A percentile compares a stretch with the other conserved stretches of the same genome.
phyloP scores from a whole-genome alignment of 2,888 invertebrate genomes.

The Agonopterix arenella region DNA sequence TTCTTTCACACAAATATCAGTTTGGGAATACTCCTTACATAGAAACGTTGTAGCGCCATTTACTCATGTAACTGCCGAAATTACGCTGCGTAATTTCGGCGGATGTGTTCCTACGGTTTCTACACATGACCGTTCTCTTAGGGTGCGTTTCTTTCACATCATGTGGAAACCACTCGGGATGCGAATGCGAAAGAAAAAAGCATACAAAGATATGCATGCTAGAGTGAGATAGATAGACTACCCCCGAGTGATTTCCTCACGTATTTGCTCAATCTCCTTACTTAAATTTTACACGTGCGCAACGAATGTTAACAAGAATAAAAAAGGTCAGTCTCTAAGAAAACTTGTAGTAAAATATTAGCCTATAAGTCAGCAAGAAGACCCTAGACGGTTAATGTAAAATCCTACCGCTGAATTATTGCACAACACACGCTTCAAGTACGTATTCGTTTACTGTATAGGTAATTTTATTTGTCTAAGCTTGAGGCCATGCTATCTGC shows the following conservation, averaged over 20 bases:
- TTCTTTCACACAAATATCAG: neutral
- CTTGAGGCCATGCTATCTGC: conserved; percentile 31
- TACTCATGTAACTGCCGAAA: neutral
- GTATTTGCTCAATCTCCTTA: neutral
- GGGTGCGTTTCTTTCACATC: no score
- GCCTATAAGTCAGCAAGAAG: conserved; percentile 58
- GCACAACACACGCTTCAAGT: conserved; percentile 71
- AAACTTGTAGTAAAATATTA: conserved; percentile 15
- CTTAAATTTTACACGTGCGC: conserved; percentile 9
- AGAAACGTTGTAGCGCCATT: no score
- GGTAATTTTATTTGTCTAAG: conserved; percentile 31
- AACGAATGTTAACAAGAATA: conserved; percentile 22
- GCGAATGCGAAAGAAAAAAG: no score
- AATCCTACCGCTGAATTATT: conserved; percentile 59
- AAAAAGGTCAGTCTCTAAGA: conserved; percentile 52
- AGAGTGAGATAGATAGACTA: no score
- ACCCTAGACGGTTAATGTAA: conserved; percentile 31
- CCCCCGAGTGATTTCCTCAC: no score
- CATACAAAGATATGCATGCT: no score
- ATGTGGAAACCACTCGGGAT: no score
- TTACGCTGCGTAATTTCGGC: no score
- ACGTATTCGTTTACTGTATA: conserved; percentile 55
- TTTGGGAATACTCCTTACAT: neutral
- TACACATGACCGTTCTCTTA: no score
- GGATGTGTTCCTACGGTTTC: no score